These are phyloP conservation scores for Enteromius argenteus DNA, from an alignment of 2,797 vertebrate species.

Conservation along the genomic window DNA sequence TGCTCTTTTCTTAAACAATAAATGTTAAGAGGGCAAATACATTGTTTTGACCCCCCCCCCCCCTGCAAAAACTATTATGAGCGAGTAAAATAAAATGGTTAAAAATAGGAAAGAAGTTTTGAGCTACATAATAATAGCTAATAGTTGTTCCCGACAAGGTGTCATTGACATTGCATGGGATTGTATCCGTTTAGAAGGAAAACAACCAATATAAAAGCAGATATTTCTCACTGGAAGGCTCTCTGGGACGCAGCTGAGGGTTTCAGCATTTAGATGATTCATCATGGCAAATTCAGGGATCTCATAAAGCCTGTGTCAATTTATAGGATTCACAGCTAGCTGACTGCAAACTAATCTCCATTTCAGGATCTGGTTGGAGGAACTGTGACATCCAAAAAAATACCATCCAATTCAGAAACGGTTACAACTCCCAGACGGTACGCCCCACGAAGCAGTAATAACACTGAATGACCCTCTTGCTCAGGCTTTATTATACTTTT, in stretches of 20 bases:
- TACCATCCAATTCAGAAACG: not conserved
- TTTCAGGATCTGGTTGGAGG: not conserved
- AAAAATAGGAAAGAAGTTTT: not conserved
- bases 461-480: constrained; percentile 19
- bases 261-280: constrained; percentile 15
- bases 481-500: constrained; percentile 7
- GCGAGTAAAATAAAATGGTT: not conserved
- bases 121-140: not conserved
- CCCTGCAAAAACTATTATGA: not conserved
- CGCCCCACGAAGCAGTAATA: not conserved
- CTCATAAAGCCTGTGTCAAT: constrained; percentile 24
- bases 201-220: constrained; percentile 1
- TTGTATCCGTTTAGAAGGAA: constrained; percentile 1
- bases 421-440: constrained; percentile 17
- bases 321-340: constrained; percentile 13
- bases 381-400: not conserved
- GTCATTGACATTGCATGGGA: constrained; percentile 14
- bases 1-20: not conserved
- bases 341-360: constrained; percentile 23
- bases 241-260: not conserved
- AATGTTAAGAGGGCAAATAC: not conserved
- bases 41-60: constrained; percentile 5
- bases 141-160: not conserved
- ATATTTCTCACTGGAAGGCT: constrained; percentile 8
- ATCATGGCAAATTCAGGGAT: constrained; percentile 12